phyloP scores from a whole-genome alignment of 2,888 invertebrate species.

The Xanthorhoe spadicearia region DNA sequence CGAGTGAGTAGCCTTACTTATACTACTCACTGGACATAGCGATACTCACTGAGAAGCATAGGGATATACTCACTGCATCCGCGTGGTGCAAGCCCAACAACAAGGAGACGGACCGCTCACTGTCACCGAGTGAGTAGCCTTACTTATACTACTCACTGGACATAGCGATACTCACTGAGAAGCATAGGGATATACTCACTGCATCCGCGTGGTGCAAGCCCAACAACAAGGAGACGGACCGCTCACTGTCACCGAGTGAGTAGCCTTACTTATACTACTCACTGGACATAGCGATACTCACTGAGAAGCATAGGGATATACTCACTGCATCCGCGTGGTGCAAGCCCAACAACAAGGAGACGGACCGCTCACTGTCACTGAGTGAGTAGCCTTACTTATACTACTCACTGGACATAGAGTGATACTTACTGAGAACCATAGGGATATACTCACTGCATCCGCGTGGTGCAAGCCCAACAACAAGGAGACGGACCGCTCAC shows the following conservation, averaged over 20 bases:
- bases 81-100: conserved; percentile 84
- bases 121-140: conserved; percentile 63
- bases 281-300: no score
- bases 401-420: no score
- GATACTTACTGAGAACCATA: no score
- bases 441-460: neutral
- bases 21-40: no score
- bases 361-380: conserved; percentile 57
- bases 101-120: conserved; percentile 49
- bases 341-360: conserved; percentile 44
- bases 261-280: conserved; percentile 30
- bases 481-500: no score
- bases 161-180: no score
- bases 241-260: conserved; percentile 67
- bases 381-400: conserved; percentile 56
- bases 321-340: conserved; percentile 94
- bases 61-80: conserved; percentile 96
- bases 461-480: no score
- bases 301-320: no score
- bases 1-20: conserved; percentile 57
- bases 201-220: conserved; percentile 89
- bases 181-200: no score
- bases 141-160: no score
- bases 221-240: conserved; percentile 42
- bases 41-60: no score